Evolutionary conservation across 64 coral and sea anemone species (phyloP).

Genomic region (Actinia tenebrosa): DNA sequence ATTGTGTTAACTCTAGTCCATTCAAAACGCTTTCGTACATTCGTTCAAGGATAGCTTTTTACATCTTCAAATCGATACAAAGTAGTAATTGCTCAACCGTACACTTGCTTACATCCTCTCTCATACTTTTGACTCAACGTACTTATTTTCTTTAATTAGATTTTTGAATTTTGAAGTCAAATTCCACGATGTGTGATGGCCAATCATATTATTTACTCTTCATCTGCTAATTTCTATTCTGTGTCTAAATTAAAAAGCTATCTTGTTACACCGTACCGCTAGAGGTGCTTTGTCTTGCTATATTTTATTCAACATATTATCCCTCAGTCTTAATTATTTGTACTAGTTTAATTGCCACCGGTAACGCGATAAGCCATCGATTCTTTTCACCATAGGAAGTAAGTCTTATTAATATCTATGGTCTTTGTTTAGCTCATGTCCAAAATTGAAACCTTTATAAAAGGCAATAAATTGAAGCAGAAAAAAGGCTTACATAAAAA

Average conservation of each 20-base stretch:
- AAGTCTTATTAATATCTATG: constrained; percentile 21
- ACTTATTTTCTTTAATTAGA: constrained; percentile 3
- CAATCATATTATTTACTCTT: constrained; percentile 19
- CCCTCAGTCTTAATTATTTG: constrained; percentile 27
- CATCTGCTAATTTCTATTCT: constrained; percentile 37
- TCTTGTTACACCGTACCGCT: constrained; percentile 23
- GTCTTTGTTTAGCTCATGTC: constrained; percentile 16
- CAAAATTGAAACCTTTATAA: constrained; percentile 9
- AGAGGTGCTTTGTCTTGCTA: constrained; percentile 25
- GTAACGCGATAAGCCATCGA: constrained; percentile 33
- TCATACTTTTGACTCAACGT: neutral
- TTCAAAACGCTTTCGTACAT: neutral
- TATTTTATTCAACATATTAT: constrained; percentile 22
- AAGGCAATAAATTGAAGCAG: neutral
- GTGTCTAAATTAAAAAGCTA: constrained; percentile 32
- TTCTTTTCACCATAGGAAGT: constrained; percentile 20
- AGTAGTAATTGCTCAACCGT: neutral
- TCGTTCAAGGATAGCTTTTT: neutral
- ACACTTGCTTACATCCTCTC: neutral
- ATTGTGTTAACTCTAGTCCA: neutral
- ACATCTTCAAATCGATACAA: neutral
- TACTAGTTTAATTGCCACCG: constrained; percentile 28
- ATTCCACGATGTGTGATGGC: neutral
- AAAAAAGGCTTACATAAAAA: constrained; percentile 8
- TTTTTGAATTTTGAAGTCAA: constrained; percentile 25